These are phyloP conservation scores for Zelleria hepariella DNA, from an alignment of 2,888 invertebrate genomes.

Conservation along the genomic window DNA sequence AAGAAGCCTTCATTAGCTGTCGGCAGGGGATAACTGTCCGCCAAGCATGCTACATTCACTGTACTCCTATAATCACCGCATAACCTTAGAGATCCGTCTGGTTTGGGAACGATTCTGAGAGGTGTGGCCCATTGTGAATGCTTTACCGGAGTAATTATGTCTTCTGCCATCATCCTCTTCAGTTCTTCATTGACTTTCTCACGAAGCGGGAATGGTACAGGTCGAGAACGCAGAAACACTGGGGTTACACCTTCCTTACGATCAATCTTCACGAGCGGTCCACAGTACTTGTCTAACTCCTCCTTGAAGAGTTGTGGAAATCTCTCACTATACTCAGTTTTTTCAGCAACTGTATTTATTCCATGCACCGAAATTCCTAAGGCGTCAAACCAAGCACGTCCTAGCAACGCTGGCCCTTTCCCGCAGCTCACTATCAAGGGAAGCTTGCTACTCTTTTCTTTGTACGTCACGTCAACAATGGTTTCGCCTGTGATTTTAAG, in stretches of 20 bases:
- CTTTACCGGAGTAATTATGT: constrained; percentile 1
- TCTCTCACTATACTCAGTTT: not conserved
- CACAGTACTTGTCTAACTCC: constrained; percentile 4
- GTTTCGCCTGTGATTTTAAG: not conserved
- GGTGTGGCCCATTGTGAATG: constrained; percentile 8
- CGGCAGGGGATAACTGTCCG: constrained; percentile 8
- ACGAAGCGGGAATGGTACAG: constrained; percentile 5
- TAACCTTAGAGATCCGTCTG: constrained; percentile 2
- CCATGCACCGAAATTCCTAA: not conserved
- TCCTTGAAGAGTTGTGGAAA: constrained; percentile 1
- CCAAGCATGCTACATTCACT: constrained; percentile 2
- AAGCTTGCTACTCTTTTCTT: not conserved
- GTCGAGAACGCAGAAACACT: constrained; percentile 6
- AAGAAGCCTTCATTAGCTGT: constrained; percentile 7
- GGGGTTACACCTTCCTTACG: too few species aligned
- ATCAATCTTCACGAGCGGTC: too few species aligned
- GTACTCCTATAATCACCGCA: constrained; percentile 8
- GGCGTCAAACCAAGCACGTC: not conserved
- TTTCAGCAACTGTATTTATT: constrained; percentile 3
- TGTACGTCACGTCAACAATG: not conserved
- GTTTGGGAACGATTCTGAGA: constrained; percentile 6
- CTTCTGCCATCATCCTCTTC: constrained; percentile 1
- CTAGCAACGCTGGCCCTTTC: not conserved
- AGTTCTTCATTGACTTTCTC: constrained; percentile 5
- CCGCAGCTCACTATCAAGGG: not conserved